phyloP scores from a whole-genome alignment of 2,888 invertebrate species.

The Drosophila multiciliata region DNA sequence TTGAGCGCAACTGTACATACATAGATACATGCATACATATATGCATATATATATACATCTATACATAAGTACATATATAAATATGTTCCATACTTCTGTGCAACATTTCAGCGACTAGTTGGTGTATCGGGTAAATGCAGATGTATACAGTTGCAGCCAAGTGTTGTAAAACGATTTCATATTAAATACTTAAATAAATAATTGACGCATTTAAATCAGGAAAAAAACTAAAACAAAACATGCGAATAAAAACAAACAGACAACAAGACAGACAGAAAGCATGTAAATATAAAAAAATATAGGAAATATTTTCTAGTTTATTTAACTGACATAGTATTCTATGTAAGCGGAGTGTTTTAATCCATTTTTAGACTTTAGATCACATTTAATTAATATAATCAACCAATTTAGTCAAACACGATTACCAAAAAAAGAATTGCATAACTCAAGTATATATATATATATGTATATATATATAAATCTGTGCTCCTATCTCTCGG shows the following conservation, averaged over 20 bases:
- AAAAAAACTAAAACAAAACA: background rate
- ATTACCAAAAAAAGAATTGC: background rate
- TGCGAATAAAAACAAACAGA: background rate
- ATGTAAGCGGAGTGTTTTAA: slow-evolving; percentile 5
- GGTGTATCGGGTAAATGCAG: background rate
- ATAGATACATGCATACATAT: background rate
- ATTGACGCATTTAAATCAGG: slow-evolving; percentile 2
- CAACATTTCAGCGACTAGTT: slow-evolving; percentile 4
- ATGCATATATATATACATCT: background rate
- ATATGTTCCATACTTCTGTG: slow-evolving; percentile 1
- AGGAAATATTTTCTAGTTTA: slow-evolving; percentile 20
- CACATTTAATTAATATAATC: background rate
- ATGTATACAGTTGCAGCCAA: background rate
- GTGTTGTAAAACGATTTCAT: background rate
- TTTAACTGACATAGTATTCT: slow-evolving; percentile 10
- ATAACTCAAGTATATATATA: background rate
- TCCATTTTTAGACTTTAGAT: background rate
- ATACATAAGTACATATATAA: background rate
- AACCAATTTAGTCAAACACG: slow-evolving; percentile 10
- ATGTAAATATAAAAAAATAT: slow-evolving; percentile 22
- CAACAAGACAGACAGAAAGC: background rate
- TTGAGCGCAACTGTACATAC: background rate
- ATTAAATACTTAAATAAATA: background rate
- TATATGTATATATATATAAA: background rate
- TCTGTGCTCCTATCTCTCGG: slow-evolving; percentile 1